These are phyloP conservation scores for Scaptodrosophila latifasciaeformis DNA, from an alignment of 2,888 invertebrate species.

Conservation along the genomic window DNA sequence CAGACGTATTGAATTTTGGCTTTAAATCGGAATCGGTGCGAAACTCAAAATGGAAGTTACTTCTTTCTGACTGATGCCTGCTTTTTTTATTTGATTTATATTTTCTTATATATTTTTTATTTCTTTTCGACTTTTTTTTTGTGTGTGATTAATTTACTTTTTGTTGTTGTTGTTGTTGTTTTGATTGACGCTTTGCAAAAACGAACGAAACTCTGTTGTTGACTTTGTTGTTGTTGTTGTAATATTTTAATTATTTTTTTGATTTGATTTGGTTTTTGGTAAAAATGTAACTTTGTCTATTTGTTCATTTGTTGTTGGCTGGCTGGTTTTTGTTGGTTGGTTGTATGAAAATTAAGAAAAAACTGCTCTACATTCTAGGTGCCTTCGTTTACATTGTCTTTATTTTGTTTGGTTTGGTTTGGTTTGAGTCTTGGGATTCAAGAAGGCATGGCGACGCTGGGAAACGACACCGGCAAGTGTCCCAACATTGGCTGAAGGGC, in stretches of 20 bases:
- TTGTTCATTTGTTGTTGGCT: conserved; percentile 66
- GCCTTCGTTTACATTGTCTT: conserved; percentile 67
- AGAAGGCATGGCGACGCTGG: conserved; percentile 50
- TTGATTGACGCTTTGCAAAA: conserved; percentile 24
- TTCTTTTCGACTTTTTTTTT: conserved; percentile 12
- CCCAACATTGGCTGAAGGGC: conserved; percentile 5
- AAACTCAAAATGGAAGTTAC: conserved; percentile 40
- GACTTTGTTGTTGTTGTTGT: conserved; percentile 19
- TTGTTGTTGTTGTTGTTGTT: conserved; percentile 33
- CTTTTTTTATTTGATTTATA: conserved; percentile 24
- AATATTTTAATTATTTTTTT: conserved; percentile 13
- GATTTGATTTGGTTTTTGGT: conserved; percentile 46
- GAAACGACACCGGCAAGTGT: neutral
- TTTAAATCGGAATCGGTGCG: conserved; percentile 64
- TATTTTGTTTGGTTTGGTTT: conserved; percentile 18
- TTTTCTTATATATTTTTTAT: conserved; percentile 31
- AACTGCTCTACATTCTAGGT: conserved; percentile 58
- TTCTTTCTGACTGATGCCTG: conserved; percentile 26
- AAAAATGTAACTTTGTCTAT: conserved; percentile 67
- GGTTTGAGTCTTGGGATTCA: conserved; percentile 37
- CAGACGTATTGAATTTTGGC: conserved; percentile 69
- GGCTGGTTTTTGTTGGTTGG: conserved; percentile 52
- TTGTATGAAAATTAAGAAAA: conserved; percentile 57
- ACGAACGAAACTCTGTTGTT: conserved; percentile 60
- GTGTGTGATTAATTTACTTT: conserved; percentile 28